Percentiles rank a stretch among this genome's conserved stretches.
Evolutionary conservation across 2,113 vertebrate genomes (phyloP).

Genomic region (Ptychochromis oligacanthus): DNA sequence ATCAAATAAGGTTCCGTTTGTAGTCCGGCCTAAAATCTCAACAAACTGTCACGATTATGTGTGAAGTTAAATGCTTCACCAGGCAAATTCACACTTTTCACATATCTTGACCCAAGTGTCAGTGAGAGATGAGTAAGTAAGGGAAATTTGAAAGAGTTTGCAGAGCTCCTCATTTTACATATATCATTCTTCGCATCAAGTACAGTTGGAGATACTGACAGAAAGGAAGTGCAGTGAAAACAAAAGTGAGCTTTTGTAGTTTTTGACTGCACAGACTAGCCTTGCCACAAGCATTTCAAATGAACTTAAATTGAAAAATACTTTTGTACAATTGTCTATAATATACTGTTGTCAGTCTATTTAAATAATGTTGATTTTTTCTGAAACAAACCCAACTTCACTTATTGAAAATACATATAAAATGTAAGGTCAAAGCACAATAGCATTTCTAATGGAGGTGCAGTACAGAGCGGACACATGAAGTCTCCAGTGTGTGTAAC

Average conservation of each 20-base stretch:
- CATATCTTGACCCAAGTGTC: background rate
- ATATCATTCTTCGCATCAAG: background rate
- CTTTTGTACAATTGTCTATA: background rate
- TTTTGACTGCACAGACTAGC: no score
- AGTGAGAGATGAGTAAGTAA: background rate
- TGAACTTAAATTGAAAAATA: no score
- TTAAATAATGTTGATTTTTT: background rate
- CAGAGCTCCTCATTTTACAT: background rate
- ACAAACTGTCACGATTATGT: slow-evolving; percentile 8
- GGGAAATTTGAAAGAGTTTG: background rate
- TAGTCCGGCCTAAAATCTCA: background rate
- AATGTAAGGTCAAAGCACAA: background rate
- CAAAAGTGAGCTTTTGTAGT: no score
- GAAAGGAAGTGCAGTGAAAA: no score
- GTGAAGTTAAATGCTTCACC: background rate
- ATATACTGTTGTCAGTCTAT: background rate
- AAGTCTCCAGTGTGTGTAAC: background rate
- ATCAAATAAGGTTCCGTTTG: background rate
- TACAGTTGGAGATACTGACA: background rate
- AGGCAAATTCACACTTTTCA: background rate
- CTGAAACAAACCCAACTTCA: background rate
- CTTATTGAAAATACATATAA: background rate
- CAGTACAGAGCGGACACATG: background rate
- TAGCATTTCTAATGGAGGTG: background rate
- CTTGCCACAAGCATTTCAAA: no score